Percentiles rank a stretch among this genome's conserved stretches.
phyloP scores from a whole-genome alignment of 2,797 vertebrate genomes.

The Chloroceryle amazona region DNA sequence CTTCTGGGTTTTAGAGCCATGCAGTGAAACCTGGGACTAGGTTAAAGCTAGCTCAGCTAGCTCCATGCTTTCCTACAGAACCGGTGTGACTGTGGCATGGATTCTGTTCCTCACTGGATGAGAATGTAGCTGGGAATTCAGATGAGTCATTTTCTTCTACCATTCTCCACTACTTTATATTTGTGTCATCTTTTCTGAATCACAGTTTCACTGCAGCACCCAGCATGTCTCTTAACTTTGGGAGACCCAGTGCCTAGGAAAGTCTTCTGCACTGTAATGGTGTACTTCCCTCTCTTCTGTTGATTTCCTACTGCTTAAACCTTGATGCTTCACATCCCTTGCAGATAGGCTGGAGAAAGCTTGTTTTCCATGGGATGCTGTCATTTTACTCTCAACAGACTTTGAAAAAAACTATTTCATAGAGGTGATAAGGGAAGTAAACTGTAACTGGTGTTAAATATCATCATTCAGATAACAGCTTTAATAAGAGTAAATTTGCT shows the following conservation, averaged over 20 bases:
- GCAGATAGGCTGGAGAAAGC: background rate
- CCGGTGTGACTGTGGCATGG: accelerated
- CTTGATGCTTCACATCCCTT: background rate
- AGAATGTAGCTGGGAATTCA: background rate
- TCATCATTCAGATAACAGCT: background rate
- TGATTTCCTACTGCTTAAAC: background rate
- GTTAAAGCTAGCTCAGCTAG: background rate
- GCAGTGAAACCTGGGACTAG: background rate
- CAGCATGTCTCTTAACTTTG: background rate
- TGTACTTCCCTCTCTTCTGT: background rate
- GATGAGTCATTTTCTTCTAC: background rate
- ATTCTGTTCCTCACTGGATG: background rate
- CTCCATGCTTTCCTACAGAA: background rate
- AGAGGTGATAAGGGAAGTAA: background rate
- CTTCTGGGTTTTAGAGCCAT: background rate
- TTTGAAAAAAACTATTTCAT: background rate
- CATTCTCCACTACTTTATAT: accelerated
- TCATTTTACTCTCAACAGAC: background rate
- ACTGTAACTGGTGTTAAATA: constrained; percentile 1
- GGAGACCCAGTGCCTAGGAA: background rate
- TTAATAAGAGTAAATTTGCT: constrained; percentile 2
- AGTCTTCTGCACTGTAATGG: background rate
- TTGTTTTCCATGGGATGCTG: background rate
- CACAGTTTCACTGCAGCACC: accelerated
- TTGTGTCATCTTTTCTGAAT: background rate